A percentile compares a stretch with the other conserved stretches of the same genome.
phyloP scores from a whole-genome alignment of 2,797 vertebrate genomes.

The Urocyon cinereoargenteus region DNA sequence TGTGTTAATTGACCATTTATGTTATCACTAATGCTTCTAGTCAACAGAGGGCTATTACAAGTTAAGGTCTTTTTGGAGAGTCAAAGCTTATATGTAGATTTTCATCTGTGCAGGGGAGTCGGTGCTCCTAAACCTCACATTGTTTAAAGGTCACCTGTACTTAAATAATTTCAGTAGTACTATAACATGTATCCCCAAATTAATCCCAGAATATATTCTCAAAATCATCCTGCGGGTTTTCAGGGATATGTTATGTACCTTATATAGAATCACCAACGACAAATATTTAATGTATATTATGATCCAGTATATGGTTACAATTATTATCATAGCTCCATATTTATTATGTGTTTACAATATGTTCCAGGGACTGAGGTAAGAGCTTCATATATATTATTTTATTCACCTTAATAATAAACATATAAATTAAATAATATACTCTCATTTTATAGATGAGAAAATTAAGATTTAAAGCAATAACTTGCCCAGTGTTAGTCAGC shows the following conservation, averaged over 20 bases:
- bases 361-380: background rate
- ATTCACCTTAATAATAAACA: background rate
- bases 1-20: background rate
- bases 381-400: background rate
- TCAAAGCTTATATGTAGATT: background rate
- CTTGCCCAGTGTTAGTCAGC: background rate
- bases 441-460: background rate
- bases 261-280: background rate
- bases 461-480: background rate
- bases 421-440: background rate
- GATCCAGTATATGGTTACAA: background rate
- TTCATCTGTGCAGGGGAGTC: background rate
- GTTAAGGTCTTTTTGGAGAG: background rate
- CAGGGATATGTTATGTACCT: background rate
- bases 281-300: conserved; percentile 2
- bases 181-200: background rate
- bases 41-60: background rate
- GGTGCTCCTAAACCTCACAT: background rate
- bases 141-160: background rate
- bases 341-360: background rate
- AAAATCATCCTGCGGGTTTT: background rate
- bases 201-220: background rate
- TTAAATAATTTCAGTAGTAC: background rate
- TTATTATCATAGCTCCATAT: background rate
- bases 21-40: background rate